These are phyloP conservation scores for Rhingia rostrata DNA, from an alignment of 2,888 invertebrate genomes.

Conservation along the genomic window DNA sequence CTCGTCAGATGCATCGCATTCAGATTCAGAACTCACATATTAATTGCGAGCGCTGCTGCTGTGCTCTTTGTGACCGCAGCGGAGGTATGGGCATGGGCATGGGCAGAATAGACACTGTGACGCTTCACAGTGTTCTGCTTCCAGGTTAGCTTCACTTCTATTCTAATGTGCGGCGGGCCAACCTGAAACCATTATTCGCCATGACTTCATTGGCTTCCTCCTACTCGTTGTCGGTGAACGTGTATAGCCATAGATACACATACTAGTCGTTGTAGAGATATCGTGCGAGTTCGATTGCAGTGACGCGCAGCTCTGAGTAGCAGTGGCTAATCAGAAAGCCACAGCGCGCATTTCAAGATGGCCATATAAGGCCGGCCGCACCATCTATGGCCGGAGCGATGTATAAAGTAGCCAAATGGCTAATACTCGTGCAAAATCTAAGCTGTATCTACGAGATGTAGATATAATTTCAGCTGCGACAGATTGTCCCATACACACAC, in stretches of 20 bases:
- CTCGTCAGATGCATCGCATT: slow-evolving; percentile 34
- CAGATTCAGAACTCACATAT: slow-evolving; percentile 47
- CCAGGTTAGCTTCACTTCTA: slow-evolving; percentile 36
- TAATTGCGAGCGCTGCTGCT: slow-evolving; percentile 50
- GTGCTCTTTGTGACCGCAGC: slow-evolving; percentile 23
- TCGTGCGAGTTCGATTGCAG: slow-evolving; percentile 71
- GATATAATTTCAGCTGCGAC: slow-evolving; percentile 46
- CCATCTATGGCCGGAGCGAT: slow-evolving; percentile 71
- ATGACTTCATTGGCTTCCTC: slow-evolving; percentile 74
- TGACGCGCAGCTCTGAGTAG: slow-evolving; percentile 68
- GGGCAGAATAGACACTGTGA: slow-evolving; percentile 68
- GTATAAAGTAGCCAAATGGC: slow-evolving; percentile 66
- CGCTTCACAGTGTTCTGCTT: slow-evolving; percentile 60
- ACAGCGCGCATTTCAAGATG: slow-evolving; percentile 70
- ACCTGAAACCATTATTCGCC: slow-evolving; percentile 65
- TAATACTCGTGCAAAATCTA: slow-evolving; percentile 74
- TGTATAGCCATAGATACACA: slow-evolving; percentile 1
- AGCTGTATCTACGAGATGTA: slow-evolving; percentile 55
- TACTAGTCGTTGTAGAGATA: slow-evolving; percentile 3
- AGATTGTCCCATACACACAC: slow-evolving; percentile 40
- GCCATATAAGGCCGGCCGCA: slow-evolving; percentile 62
- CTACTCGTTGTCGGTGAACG: slow-evolving; percentile 45
- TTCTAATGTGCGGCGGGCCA: slow-evolving; percentile 61
- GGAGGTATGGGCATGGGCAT: not conserved
- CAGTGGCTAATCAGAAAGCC: slow-evolving; percentile 73